Base-by-base conservation (phyloP, 1,140 invertebrate species). In the Drosophila pachea region DNA sequence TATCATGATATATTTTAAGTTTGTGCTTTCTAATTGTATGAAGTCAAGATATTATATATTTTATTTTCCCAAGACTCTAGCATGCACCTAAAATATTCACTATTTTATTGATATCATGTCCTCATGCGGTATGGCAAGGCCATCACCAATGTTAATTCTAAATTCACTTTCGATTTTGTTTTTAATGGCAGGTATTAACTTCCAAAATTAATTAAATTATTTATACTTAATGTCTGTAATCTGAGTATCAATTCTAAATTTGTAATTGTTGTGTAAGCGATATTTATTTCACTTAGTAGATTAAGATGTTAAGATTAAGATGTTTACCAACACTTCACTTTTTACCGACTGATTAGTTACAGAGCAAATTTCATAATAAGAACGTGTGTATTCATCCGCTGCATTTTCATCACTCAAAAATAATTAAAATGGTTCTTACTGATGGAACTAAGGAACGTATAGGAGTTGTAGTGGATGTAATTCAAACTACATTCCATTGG, bases 401-500 rank as follows among this genome's bases (percentile, higher is more conserved):
- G 50, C 43, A 67, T 58, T 65, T 35, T 16, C 45, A 35, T 42
- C 42, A 38, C 49, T 38, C 16, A 50, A 14, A 33, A 68, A 61
- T 43, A 32, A n/a, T n/a, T n/a, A 74, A 61, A 59, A 84, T 84
- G 79, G 68, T 79, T 49, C 76, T 84, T 42, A 86, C 79, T 7
- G 79, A 84, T 7, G 79, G 81, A 49, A 81, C 69, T 9, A 93
- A 93, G 86, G 91, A 93, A 72, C 91, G 93, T 78, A 82, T 94
- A 36, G 90, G 91, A 9, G 82, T 92, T 6, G 91, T 94, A 7
- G 89, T 94, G 38, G 90, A 91, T 11, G 69, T 91, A 3, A 90
- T 90, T 4, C 94, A 93, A 88, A 91, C 91, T 4, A 88, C 92
- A 52, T 94, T 94, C 64, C 93, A 94, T 74, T 94, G 93, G 91